Percentiles rank a stretch among this genome's conserved stretches.
phyloP scores from a whole-genome alignment of 2,888 invertebrate genomes.

The Nemotelus nigrinus region DNA sequence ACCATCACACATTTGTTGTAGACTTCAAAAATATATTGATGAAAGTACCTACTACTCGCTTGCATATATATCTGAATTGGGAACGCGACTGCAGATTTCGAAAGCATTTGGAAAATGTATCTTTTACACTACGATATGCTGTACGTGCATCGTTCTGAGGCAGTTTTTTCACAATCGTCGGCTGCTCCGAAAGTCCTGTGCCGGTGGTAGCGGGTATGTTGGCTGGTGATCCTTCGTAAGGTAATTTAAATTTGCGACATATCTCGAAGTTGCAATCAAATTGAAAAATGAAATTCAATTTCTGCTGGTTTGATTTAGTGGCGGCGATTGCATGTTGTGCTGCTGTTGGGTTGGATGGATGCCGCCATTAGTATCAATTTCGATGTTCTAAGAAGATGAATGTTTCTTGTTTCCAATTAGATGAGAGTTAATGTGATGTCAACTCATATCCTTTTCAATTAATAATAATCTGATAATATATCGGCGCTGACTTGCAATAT shows the following conservation, averaged over 20 bases:
- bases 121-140: conserved; percentile 17
- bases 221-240: neutral
- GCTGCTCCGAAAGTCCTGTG: too few relatives aligned
- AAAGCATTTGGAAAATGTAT: conserved; percentile 35
- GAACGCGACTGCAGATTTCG: conserved; percentile 45
- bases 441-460: too few relatives aligned
- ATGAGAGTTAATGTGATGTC: too few relatives aligned
- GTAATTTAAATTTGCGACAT: conserved; percentile 48
- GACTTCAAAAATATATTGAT: conserved; percentile 41
- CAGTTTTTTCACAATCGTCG: neutral
- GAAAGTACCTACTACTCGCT: neutral
- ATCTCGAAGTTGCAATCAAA: conserved; percentile 48
- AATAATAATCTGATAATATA: too few relatives aligned
- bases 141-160: conserved; percentile 31
- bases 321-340: neutral
- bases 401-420: too few relatives aligned
- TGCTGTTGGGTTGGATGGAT: neutral
- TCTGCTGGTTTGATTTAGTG: conserved; percentile 35
- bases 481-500: too few relatives aligned
- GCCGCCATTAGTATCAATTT: too few relatives aligned
- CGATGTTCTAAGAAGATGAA: too few relatives aligned
- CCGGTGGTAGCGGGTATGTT: too few relatives aligned
- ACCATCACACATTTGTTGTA: conserved; percentile 36
- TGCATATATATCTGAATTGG: conserved; percentile 30
- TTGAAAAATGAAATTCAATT: conserved; percentile 44